A percentile compares a stretch with the other conserved stretches of the same genome.
These are phyloP conservation scores for Sylvietta virens DNA, from an alignment of 2,113 vertebrate genomes.

Conservation along the genomic window DNA sequence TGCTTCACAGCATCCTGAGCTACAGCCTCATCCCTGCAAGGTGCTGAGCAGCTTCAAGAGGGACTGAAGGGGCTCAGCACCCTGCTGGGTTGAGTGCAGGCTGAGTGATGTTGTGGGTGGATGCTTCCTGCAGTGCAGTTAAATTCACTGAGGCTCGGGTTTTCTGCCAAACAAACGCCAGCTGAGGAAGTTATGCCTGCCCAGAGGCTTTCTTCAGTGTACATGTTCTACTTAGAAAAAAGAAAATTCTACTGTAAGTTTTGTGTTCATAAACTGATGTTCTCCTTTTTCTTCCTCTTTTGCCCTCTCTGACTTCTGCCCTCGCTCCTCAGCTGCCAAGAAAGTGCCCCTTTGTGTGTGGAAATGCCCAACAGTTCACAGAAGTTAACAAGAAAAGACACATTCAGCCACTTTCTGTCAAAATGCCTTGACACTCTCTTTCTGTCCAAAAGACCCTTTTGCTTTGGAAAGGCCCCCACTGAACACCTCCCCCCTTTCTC, in stretches of 20 bases:
- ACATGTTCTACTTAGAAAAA: slow-evolving; percentile 37
- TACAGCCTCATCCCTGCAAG: not conserved
- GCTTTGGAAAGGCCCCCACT: not conserved
- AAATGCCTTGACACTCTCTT: slow-evolving; percentile 35
- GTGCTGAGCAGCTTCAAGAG: not conserved
- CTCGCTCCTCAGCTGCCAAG: slow-evolving; percentile 45
- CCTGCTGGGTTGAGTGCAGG: not conserved
- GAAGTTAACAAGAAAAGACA: slow-evolving; percentile 63
- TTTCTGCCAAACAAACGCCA: slow-evolving; percentile 69
- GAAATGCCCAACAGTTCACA: slow-evolving; percentile 58
- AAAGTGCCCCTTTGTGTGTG: slow-evolving; percentile 66
- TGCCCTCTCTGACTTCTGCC: slow-evolving; percentile 68
- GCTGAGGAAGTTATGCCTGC: slow-evolving; percentile 49
- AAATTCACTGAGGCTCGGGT: slow-evolving; percentile 37
- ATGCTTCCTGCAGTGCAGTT: slow-evolving; percentile 43
- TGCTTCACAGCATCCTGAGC: not conserved
- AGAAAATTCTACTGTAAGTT: slow-evolving; percentile 66
- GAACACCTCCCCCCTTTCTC: slow-evolving; percentile 13
- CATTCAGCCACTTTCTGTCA: slow-evolving; percentile 55
- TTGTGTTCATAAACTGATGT: slow-evolving; percentile 69
- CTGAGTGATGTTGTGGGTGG: not conserved
- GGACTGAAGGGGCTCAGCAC: not conserved
- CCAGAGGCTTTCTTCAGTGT: slow-evolving; percentile 55
- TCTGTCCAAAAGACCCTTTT: slow-evolving; percentile 34
- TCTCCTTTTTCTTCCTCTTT: slow-evolving; percentile 57